Percentiles rank a stretch among this genome's conserved stretches.
phyloP scores from a whole-genome alignment of 2,797 vertebrate species.

The Phalloptychus januarius region DNA sequence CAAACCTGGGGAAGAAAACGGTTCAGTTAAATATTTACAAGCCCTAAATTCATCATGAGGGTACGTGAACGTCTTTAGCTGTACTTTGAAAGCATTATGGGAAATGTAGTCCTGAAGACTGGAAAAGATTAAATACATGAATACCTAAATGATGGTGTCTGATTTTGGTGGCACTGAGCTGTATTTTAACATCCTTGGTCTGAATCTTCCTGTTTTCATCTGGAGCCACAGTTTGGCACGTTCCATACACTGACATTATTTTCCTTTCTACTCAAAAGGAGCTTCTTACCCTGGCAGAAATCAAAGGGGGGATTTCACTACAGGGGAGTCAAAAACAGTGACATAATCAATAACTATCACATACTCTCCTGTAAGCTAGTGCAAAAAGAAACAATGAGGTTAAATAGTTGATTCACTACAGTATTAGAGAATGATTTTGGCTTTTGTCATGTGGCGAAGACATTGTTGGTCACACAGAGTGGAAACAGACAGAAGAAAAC shows the following conservation, averaged over 20 bases:
- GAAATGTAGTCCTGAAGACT: neutral
- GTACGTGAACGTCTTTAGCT: neutral
- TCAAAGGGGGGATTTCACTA: constrained; percentile 66
- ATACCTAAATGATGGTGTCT: neutral
- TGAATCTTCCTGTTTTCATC: constrained; percentile 16
- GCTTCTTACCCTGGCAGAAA: constrained; percentile 60
- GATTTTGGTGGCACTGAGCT: neutral
- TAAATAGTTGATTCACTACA: constrained; percentile 87
- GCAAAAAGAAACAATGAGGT: constrained; percentile 89
- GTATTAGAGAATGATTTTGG: constrained; percentile 78
- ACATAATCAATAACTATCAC: constrained; percentile 79
- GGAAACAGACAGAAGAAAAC: constrained; percentile 28
- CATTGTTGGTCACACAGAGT: constrained; percentile 34
- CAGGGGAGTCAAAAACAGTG: constrained; percentile 57
- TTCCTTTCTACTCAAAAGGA: constrained; percentile 47
- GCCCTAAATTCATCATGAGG: neutral
- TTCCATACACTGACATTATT: constrained; percentile 43
- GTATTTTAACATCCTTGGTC: constrained; percentile 38
- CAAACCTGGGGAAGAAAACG: neutral
- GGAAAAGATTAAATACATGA: neutral
- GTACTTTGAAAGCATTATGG: neutral
- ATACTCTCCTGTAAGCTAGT: constrained; percentile 82
- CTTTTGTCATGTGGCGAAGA: constrained; percentile 51
- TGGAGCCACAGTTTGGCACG: constrained; percentile 72
- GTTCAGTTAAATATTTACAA: neutral